Evolutionary conservation across 2,113 vertebrate species (phyloP), one percentile per base, ranked within the genome.

Genomic region (Indicator maculatus): DNA sequence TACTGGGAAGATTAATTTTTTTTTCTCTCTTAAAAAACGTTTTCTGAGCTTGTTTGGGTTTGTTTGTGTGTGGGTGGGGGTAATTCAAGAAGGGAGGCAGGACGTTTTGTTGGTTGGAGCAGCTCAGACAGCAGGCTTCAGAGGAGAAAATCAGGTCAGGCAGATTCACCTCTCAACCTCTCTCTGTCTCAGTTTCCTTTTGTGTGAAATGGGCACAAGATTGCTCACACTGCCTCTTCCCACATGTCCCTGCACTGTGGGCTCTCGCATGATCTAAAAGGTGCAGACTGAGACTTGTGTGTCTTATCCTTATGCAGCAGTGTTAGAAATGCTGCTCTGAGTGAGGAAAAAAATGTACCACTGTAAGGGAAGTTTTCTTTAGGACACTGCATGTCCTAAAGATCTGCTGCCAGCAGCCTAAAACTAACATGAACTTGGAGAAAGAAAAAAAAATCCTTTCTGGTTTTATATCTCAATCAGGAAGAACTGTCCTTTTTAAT

Each of bases 401-500:
- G 56, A 63, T 93, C 93, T 95, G 63, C 78, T 86, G 70, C 38
- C 75, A 71, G 53, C 72, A 90, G 69, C 71, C 70, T 76, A 64
- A 91, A 82, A 89, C 67, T 38, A 74, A 82, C 8, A 26, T 61
- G 65, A 95, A 89, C 33, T 61, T 94, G 76, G 30, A 91, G 63
- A 3, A 69, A 71, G 17, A 74, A 84, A 87, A 77, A 27, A 69
- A 71, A 93, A 19, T 18, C 95, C 97, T 95, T 96, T 97, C 97
- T 90, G 92, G 92, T 97, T 98, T 97, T 97, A 97, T 91, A 93
- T 96, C 96, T 72, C 86, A 92, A 94, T 97, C 96, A 94, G 95
- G 92, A 97, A 97, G 98, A 98, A 95, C 97, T 97, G 98, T 98
- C 97, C 97, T 97, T 95, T 97, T 97, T 97, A 96, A 98, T 98